A percentile compares a stretch with the other conserved stretches of the same genome.
These are phyloP conservation scores for Drosophila albomicans DNA, from an alignment of 1,140 invertebrate species.

Conservation along the genomic window DNA sequence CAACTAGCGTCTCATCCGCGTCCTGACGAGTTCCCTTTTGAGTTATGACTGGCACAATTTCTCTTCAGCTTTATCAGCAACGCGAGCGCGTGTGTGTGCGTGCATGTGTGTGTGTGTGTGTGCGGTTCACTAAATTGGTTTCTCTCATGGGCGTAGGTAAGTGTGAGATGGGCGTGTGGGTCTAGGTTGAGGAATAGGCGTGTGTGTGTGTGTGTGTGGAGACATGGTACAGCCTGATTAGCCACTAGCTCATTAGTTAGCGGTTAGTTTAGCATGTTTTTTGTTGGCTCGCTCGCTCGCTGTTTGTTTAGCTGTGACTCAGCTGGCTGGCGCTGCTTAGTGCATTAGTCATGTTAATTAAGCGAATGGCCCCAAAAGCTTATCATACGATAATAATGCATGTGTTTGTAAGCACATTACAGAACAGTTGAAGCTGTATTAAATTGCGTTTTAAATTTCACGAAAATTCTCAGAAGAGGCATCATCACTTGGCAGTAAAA, in stretches of 20 bases:
- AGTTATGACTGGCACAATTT: constrained; percentile 77
- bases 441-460: constrained; percentile 69
- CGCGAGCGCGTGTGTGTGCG: constrained; percentile 21
- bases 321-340: constrained; percentile 42
- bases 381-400: constrained; percentile 52
- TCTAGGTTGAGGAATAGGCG: not conserved
- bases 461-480: constrained; percentile 17
- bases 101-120: constrained; percentile 13
- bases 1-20: constrained; percentile 40
- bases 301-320: constrained; percentile 54
- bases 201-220: constrained; percentile 12
- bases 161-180: constrained; percentile 18
- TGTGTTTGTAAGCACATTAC: constrained; percentile 50
- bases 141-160: constrained; percentile 14
- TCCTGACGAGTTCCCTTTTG: constrained; percentile 56
- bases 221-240: constrained; percentile 43
- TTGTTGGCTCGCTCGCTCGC: not conserved
- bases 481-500: constrained; percentile 46
- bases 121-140: constrained; percentile 45
- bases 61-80: constrained; percentile 66
- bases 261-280: constrained; percentile 41
- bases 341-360: constrained; percentile 79
- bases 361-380: constrained; percentile 44
- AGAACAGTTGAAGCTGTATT: constrained; percentile 52
- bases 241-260: constrained; percentile 52